Conservation (phyloP, 2,888 invertebrate genomes). For the Dryadula phaetusa region DNA sequence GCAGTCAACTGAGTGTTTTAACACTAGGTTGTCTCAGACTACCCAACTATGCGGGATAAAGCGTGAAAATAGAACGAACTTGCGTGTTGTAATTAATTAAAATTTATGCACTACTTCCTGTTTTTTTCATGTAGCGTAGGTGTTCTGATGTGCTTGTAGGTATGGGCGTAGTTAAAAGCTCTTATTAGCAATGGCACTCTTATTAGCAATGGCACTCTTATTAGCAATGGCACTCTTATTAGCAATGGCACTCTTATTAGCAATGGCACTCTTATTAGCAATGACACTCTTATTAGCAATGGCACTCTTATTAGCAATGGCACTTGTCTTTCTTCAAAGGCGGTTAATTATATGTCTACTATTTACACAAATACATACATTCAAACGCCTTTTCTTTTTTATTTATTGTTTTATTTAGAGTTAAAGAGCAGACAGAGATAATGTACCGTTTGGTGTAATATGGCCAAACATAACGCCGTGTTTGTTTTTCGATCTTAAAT, state of each 20-base stretch:
- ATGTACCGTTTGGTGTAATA: no score
- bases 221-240: slow-evolving; percentile 26
- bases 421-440: no score
- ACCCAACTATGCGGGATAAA: no score
- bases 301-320: slow-evolving; percentile 31
- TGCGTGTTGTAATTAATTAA: slow-evolving; percentile 40
- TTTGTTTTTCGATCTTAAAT: no score
- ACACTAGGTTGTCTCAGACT: no score
- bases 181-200: slow-evolving; percentile 29
- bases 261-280: slow-evolving; percentile 24
- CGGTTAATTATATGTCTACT: neutral
- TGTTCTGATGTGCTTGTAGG: no score
- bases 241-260: slow-evolving; percentile 27
- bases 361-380: no score
- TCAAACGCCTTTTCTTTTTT: no score
- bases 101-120: slow-evolving; percentile 45
- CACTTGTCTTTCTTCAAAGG: slow-evolving; percentile 24
- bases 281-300: no score
- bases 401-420: no score
- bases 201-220: slow-evolving; percentile 26
- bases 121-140: slow-evolving; percentile 44
- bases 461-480: no score
- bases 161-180: slow-evolving; percentile 37
- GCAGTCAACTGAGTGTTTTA: no score
- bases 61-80: slow-evolving; percentile 23